Evolutionary conservation across 1,140 invertebrate species (phyloP).

Genomic region (Bicyclus anynana): DNA sequence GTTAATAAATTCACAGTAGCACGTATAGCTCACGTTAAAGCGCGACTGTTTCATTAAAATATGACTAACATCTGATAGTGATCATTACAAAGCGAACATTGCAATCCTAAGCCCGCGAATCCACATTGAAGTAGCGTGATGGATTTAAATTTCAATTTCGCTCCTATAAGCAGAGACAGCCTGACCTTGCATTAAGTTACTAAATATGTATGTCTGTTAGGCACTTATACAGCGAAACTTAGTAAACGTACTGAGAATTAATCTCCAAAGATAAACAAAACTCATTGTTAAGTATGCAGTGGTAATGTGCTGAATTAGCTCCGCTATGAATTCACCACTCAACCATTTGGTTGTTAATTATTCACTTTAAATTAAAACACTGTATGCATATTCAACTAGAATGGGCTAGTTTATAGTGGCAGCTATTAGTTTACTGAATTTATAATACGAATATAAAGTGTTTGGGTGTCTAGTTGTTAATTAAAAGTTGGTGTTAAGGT

Average conservation of each 20-base stretch:
- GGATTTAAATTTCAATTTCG: no score
- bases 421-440: slow-evolving; percentile 7
- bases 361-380: slow-evolving; percentile 17
- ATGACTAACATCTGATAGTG: no score
- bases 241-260: neutral
- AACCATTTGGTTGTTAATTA: slow-evolving; percentile 11
- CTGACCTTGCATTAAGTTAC: no score
- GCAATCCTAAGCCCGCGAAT: no score
- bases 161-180: no score
- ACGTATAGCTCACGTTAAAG: no score
- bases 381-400: slow-evolving; percentile 9
- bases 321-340: slow-evolving; percentile 12
- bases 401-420: slow-evolving; percentile 11
- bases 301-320: slow-evolving; percentile 14
- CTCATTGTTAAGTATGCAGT: slow-evolving; percentile 12
- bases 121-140: no score
- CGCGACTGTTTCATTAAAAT: no score
- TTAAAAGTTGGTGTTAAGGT: neutral
- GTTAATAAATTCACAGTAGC: no score
- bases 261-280: neutral
- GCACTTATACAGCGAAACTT: no score
- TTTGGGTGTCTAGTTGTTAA: neutral
- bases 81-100: no score
- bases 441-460: neutral
- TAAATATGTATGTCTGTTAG: no score